These are phyloP conservation scores for Phalloptychus januarius DNA, from an alignment of 2,797 vertebrate species.

Conservation along the genomic window DNA sequence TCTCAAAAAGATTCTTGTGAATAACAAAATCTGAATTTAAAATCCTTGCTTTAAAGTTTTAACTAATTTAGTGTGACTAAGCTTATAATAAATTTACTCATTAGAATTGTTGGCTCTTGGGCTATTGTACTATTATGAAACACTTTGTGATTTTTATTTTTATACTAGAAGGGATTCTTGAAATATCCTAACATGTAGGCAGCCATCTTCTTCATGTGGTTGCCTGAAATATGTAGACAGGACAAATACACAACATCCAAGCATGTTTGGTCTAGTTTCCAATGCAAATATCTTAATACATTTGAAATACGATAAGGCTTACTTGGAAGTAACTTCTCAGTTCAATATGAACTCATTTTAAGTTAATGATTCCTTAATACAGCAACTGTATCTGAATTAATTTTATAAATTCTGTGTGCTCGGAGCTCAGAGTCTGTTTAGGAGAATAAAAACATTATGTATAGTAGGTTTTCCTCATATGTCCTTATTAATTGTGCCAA, in stretches of 20 bases:
- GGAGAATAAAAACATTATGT: neutral
- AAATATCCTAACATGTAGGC: neutral
- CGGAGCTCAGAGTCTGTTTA: neutral
- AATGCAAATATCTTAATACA: too few relatives aligned
- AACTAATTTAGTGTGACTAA: neutral
- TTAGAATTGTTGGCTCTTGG: neutral
- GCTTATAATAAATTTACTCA: too few relatives aligned
- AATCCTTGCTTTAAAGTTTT: neutral
- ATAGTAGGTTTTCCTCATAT: neutral
- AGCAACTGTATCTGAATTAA: neutral
- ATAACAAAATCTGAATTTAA: neutral
- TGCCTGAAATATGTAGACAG: neutral
- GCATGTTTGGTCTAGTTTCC: too few relatives aligned
- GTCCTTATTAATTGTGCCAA: neutral
- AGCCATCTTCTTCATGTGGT: neutral
- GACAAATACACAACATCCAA: neutral
- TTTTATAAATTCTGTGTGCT: neutral
- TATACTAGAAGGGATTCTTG: neutral
- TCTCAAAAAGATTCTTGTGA: neutral
- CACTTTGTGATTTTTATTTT: neutral
- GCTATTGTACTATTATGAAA: neutral
- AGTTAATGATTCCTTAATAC: neutral
- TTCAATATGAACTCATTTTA: too few relatives aligned
- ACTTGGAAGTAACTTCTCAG: too few relatives aligned
- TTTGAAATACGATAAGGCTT: too few relatives aligned